phyloP scores from a whole-genome alignment of 2,888 invertebrate species.

The Holacanthella duospinosa region DNA sequence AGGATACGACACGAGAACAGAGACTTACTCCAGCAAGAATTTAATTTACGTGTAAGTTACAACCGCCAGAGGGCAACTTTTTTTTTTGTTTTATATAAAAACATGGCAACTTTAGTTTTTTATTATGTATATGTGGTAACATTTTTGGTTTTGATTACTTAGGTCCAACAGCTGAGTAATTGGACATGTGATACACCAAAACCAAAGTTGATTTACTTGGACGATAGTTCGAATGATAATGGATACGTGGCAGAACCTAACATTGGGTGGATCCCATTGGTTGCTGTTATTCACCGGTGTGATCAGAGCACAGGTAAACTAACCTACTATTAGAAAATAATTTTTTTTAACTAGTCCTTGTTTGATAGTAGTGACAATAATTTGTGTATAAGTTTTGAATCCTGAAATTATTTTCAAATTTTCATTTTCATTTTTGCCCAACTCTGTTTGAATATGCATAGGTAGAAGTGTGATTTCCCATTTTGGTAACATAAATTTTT shows the following conservation, averaged over 20 bases:
- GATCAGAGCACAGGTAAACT: conserved; percentile 3
- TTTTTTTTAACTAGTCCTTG: background rate
- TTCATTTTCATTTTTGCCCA: no score
- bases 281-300: conserved; percentile 5
- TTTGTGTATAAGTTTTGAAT: no score
- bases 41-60: background rate
- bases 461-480: no score
- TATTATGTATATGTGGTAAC: background rate
- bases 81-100: no score
- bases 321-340: background rate
- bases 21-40: background rate
- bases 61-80: no score
- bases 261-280: background rate
- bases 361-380: no score
- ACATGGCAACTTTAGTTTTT: background rate
- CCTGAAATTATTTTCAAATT: no score
- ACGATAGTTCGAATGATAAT: background rate
- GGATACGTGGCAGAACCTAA: background rate
- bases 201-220: background rate
- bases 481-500: no score
- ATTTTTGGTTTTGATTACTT: background rate
- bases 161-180: conserved; percentile 4
- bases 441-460: no score
- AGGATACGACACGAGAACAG: conserved; percentile 1
- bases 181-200: conserved; percentile 4